phyloP scores from a whole-genome alignment of 2,888 invertebrate species.

The Caenorhabditis zanzibari region DNA sequence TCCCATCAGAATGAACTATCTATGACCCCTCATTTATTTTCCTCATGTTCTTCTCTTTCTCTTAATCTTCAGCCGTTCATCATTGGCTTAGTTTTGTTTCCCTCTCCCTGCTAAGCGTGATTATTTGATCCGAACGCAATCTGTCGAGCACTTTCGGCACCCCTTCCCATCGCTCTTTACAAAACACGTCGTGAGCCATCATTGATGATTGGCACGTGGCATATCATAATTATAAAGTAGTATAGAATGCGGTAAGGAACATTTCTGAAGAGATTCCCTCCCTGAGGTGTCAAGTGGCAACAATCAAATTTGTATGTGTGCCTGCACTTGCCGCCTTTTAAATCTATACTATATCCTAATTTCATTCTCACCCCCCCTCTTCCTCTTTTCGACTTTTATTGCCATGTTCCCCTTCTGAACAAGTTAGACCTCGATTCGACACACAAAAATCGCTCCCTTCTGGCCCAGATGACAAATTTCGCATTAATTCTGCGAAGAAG shows the following conservation, averaged over 20 bases:
- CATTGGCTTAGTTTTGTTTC: constrained; percentile 46
- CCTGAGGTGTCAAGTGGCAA: constrained; percentile 57
- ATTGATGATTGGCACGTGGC: constrained; percentile 51
- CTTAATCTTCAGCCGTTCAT: constrained; percentile 45
- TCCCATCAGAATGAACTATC: constrained; percentile 6
- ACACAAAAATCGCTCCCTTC: constrained; percentile 28
- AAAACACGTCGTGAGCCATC: constrained; percentile 47
- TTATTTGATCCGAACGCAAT: constrained; percentile 62
- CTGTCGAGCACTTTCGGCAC: constrained; percentile 60
- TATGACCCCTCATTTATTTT: constrained; percentile 44
- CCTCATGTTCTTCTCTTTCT: constrained; percentile 24
- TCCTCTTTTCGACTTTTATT: constrained; percentile 26
- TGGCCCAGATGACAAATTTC: constrained; percentile 45
- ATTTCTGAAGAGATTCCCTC: constrained; percentile 12
- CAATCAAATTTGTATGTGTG: constrained; percentile 50
- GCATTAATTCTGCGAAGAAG: constrained; percentile 37
- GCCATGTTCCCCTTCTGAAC: constrained; percentile 42
- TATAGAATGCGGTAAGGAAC: constrained; percentile 40
- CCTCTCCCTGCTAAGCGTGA: constrained; percentile 21
- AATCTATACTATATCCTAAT: constrained; percentile 41
- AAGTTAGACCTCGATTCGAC: background rate
- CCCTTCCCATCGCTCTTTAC: constrained; percentile 22
- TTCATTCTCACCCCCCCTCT: constrained; percentile 31
- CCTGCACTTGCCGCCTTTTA: constrained; percentile 27
- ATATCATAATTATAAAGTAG: constrained; percentile 33